These are phyloP conservation scores for Lophius americanus DNA, from an alignment of 2,797 vertebrate species.

Conservation along the genomic window DNA sequence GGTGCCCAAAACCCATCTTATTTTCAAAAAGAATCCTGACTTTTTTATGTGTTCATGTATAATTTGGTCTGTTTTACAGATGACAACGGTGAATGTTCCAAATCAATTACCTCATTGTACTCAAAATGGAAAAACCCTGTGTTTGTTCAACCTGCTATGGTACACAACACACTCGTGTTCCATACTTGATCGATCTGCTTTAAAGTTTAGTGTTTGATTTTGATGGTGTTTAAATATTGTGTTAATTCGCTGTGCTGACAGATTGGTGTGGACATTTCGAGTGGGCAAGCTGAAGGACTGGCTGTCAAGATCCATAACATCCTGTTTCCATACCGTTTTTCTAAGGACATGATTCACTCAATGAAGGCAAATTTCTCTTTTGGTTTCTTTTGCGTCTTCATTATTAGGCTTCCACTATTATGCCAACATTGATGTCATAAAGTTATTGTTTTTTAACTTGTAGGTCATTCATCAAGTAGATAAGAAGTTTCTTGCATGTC, in stretches of 20 bases:
- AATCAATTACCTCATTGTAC: constrained; percentile 85
- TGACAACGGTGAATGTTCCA: constrained; percentile 45
- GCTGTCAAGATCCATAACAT: constrained; percentile 96
- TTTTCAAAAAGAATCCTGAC: not conserved
- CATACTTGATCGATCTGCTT: not conserved
- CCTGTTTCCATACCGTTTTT: constrained; percentile 94
- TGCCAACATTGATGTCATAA: not conserved
- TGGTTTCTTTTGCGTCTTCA: not conserved
- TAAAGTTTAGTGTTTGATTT: not conserved
- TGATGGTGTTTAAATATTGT: not conserved
- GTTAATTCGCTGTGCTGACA: constrained; percentile 53
- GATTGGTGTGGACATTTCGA: constrained; percentile 92
- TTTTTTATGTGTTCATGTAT: not conserved
- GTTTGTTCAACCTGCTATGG: constrained; percentile 87
- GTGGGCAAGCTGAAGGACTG: constrained; percentile 85
- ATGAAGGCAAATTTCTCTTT: constrained; percentile 85
- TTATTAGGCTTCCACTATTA: not conserved
- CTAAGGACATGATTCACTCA: constrained; percentile 95
- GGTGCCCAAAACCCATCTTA: not conserved
- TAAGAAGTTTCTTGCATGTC: constrained; percentile 95
- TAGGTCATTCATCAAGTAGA: constrained; percentile 98
- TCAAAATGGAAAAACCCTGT: constrained; percentile 95
- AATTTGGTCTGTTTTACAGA: constrained; percentile 45
- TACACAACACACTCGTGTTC: constrained; percentile 57
- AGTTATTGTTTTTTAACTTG: constrained; percentile 7